phyloP scores from a whole-genome alignment of 2,888 invertebrate species.

The Cremastinae sp. region DNA sequence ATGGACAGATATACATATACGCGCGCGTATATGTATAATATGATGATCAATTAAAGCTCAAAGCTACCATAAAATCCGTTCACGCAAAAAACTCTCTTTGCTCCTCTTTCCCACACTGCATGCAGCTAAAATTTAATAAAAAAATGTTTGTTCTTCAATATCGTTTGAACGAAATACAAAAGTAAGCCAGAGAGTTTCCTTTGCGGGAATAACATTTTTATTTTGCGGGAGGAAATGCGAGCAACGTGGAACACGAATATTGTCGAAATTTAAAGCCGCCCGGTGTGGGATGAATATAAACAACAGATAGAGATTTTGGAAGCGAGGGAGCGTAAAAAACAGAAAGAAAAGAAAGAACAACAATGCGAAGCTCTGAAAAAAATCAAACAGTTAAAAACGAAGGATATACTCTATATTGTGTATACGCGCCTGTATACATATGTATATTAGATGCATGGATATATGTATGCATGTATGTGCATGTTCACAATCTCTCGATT shows the following conservation, averaged over 20 bases:
- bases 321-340: not conserved
- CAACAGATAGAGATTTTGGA: no score
- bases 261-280: not conserved
- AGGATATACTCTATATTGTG: no score
- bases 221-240: not conserved
- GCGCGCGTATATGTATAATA: slow-evolving; percentile 1
- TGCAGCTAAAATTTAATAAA: not conserved
- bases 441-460: no score
- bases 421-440: no score
- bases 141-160: not conserved
- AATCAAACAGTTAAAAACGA: no score
- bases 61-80: not conserved
- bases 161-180: not conserved
- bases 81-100: no score
- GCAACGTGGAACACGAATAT: not conserved
- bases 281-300: no score
- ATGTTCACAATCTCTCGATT: no score
- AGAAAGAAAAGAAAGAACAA: not conserved
- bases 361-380: no score
- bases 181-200: slow-evolving; percentile 2
- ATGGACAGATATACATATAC: slow-evolving; percentile 1
- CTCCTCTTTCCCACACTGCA: not conserved
- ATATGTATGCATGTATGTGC: no score
- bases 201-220: no score
- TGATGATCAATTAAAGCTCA: not conserved